Evolutionary conservation across 2,888 invertebrate genomes (phyloP), one percentile per base, ranked within the genome.

Genomic region (Gymnoscelis rufifasciata): DNA sequence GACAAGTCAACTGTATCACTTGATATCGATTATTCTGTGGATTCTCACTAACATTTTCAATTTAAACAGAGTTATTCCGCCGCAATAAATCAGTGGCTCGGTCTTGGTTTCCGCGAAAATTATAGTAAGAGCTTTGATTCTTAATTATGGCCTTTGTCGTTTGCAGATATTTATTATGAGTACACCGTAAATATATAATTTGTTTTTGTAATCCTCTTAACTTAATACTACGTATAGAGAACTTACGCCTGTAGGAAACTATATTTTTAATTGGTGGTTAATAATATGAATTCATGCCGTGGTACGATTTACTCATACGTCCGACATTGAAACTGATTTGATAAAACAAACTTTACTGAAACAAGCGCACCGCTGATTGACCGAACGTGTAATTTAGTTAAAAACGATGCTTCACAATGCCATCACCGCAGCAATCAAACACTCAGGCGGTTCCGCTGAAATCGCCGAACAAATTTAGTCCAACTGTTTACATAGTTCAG

Each of bases 101-200:
- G 54, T 63, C 64, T 66, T 61, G 59, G 66, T 66, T 68, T 64
- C 69, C 60, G 74, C 68, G 75, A 78, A 79, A 78, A 77, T 78
- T 80, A 78, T 60, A 68, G 72, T 68, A 74, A 74, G 72, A 76
- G 70, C 68, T 82, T 79, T 79, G 81, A 82, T 81, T 78, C 81
- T 83, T 83, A 84, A 83, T 84, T 80, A 82, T 81, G 71, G 73
- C 61, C 66, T 71, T 68, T 71, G 69, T 71, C 57, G 68, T 59
- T 43, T 67, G 61, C n/a, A 15, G 31, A 15, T 33, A n/a, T 33
- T 69, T 78, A 74, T 78, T 83, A 78, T 81, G 82, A 80, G 77
- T 74, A 69, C 71, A 73, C 71, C 72, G 68, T 64, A 60, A 78
- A 81, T 35, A 15, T 33, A 7, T 15, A 33, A 33, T 1, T 19